Evolutionary conservation across 2,113 vertebrate species (phyloP).

Genomic region (Bettongia penicillata): DNA sequence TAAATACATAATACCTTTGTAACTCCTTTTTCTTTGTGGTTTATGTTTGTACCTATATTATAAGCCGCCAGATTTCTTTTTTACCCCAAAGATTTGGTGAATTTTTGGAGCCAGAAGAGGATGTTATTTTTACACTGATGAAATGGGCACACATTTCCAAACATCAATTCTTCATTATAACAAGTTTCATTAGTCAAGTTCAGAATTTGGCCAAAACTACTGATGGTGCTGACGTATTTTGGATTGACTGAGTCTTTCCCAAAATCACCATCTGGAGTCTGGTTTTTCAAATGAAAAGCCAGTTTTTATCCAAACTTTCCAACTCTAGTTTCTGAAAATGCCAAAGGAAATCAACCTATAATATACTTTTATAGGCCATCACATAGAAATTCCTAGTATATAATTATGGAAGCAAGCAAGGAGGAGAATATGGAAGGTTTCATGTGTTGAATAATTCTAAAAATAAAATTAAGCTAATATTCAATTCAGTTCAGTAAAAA

Average conservation of each 20-base stretch:
- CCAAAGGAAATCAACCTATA: background rate
- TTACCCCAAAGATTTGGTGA: constrained; percentile 54
- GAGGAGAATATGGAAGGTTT: background rate
- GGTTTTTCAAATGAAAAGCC: constrained; percentile 6
- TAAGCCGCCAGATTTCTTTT: constrained; percentile 30
- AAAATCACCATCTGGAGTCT: background rate
- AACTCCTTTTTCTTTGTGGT: constrained; percentile 30
- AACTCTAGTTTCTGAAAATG: background rate
- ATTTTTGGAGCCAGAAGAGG: constrained; percentile 48
- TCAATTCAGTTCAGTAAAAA: background rate
- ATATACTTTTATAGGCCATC: background rate
- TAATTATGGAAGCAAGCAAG: background rate
- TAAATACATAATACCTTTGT: background rate
- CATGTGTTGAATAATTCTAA: background rate
- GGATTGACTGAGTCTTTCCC: background rate
- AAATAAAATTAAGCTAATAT: background rate
- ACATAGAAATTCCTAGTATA: background rate
- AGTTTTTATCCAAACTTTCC: background rate
- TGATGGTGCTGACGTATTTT: constrained; percentile 7
- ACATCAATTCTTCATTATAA: constrained; percentile 31
- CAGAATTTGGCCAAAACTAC: constrained; percentile 49
- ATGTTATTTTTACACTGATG: constrained; percentile 51
- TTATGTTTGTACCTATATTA: constrained; percentile 46
- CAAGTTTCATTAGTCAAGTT: background rate
- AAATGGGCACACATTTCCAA: constrained; percentile 54